A percentile compares a stretch with the other conserved stretches of the same genome.
Conservation (phyloP, 1,140 invertebrate genomes). For the Papilio polytes region DNA sequence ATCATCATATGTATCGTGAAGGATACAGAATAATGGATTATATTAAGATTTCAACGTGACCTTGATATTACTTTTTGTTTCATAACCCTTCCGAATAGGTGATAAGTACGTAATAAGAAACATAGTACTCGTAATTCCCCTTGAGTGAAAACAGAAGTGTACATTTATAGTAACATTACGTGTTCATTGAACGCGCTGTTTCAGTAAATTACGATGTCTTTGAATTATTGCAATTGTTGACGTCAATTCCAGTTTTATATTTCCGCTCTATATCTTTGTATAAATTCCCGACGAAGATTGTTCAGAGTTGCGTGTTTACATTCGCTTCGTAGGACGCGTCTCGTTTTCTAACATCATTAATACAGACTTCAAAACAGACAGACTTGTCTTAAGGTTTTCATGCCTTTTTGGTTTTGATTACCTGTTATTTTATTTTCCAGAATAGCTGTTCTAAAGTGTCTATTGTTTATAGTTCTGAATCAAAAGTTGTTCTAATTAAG, state of each 20-base stretch:
- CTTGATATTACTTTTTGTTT: not conserved
- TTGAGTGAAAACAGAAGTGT: slow-evolving; percentile 37
- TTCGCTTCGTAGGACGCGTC: slow-evolving; percentile 26
- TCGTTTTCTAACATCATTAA: slow-evolving; percentile 41
- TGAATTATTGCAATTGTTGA: slow-evolving; percentile 40
- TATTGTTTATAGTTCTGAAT: not conserved
- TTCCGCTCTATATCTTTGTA: slow-evolving; percentile 41
- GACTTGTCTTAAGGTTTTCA: not conserved
- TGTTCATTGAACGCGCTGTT: slow-evolving; percentile 23
- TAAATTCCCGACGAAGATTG: slow-evolving; percentile 38
- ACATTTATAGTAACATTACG: slow-evolving; percentile 38
- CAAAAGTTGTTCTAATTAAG: not conserved
- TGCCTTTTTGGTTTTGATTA: slow-evolving; percentile 16
- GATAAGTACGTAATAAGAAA: not conserved
- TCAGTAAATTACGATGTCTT: slow-evolving; percentile 34
- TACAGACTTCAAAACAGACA: not conserved
- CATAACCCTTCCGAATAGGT: not conserved
- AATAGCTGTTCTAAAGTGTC: not conserved
- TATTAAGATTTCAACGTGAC: too few relatives aligned
- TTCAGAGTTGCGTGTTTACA: slow-evolving; percentile 39
- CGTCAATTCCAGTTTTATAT: slow-evolving; percentile 39
- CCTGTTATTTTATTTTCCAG: not conserved
- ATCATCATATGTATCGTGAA: too few relatives aligned
- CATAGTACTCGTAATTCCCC: slow-evolving; percentile 26
- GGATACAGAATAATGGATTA: too few relatives aligned